Evolutionary conservation across 92 coral and sea anemone genomes (phyloP).

Genomic region (Porites divaricata): DNA sequence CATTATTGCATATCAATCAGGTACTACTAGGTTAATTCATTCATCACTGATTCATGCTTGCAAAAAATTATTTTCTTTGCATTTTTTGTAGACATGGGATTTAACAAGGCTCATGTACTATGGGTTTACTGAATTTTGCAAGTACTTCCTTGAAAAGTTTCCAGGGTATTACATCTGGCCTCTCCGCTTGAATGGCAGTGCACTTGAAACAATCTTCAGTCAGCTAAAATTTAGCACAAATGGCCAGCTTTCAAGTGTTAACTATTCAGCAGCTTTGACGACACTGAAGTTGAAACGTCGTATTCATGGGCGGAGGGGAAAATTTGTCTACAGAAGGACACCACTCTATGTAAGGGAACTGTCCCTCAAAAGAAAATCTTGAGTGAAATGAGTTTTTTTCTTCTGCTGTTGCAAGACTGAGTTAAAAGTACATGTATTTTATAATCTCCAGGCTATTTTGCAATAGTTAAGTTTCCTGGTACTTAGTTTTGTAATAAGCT

Average conservation of each 20-base stretch:
- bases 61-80: no score
- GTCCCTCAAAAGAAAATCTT: constrained; percentile 11
- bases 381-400: no score
- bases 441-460: no score
- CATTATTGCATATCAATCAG: no score
- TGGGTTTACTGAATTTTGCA: constrained; percentile 16
- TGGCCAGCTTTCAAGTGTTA: constrained; percentile 4
- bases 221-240: constrained; percentile 22
- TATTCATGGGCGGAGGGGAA: constrained; percentile 19
- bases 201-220: constrained; percentile 20
- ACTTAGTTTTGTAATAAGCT: no score
- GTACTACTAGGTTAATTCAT: no score
- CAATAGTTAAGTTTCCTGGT: no score
- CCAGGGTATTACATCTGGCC: constrained; percentile 19
- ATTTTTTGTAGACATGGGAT: background rate
- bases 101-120: constrained; percentile 13
- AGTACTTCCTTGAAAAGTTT: constrained; percentile 4
- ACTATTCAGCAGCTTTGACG: background rate
- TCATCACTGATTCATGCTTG: no score
- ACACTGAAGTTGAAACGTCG: background rate
- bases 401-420: no score
- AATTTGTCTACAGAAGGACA: constrained; percentile 21
- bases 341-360: constrained; percentile 26
- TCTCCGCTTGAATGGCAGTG: constrained; percentile 30
- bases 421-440: no score